Evolutionary conservation across 2,113 vertebrate genomes (phyloP).

Genomic region (Channa maculata): DNA sequence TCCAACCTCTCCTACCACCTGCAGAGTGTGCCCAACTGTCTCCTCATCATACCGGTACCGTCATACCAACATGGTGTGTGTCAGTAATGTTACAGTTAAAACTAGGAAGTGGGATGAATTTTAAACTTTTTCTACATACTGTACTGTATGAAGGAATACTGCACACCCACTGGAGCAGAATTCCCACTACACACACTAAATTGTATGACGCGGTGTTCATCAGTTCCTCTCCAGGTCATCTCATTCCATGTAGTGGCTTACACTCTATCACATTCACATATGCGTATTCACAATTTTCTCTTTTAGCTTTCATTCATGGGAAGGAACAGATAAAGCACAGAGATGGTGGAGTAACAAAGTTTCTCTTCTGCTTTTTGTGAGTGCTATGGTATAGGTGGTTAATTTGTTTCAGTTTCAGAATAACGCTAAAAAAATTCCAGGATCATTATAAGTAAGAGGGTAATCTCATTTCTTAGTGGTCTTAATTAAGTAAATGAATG

Average conservation of each 20-base stretch:
- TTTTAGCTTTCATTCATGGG: not conserved
- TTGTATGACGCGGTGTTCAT: not conserved
- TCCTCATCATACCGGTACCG: too few relatives aligned
- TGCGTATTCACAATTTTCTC: constrained; percentile 5
- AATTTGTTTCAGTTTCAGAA: constrained; percentile 25
- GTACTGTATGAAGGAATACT: too few relatives aligned
- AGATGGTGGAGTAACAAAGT: not conserved
- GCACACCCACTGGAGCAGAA: too few relatives aligned
- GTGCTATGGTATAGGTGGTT: not conserved
- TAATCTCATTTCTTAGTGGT: constrained; percentile 4
- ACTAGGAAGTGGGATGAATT: too few relatives aligned
- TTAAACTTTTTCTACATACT: too few relatives aligned
- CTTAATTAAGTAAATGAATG: not conserved
- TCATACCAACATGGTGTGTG: too few relatives aligned
- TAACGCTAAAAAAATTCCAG: not conserved
- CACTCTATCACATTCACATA: constrained; percentile 8
- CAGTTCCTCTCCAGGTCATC: not conserved
- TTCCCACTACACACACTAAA: too few relatives aligned
- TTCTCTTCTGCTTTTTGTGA: constrained; percentile 17
- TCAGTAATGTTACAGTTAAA: too few relatives aligned
- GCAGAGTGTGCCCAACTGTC: too few relatives aligned
- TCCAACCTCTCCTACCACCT: not conserved
- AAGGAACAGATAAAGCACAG: constrained; percentile 14
- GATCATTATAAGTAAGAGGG: not conserved
- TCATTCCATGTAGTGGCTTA: not conserved